A percentile compares a stretch with the other conserved stretches of the same genome.
Conservation (phyloP, 2,888 invertebrate genomes). For the Agelastica alni region DNA sequence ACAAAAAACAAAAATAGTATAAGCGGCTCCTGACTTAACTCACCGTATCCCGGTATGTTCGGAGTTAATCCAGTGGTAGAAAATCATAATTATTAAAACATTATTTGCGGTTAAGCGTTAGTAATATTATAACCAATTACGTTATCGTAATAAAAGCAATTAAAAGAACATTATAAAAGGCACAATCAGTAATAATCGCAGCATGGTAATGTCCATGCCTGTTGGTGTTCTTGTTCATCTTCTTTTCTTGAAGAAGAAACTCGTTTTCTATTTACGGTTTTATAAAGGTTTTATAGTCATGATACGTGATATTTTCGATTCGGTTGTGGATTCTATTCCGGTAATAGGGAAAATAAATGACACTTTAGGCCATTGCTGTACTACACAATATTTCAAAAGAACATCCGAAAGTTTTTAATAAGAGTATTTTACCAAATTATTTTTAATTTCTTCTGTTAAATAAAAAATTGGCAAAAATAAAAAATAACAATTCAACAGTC, state of each 20-base stretch:
- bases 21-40: too few relatives aligned
- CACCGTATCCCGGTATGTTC: too few relatives aligned
- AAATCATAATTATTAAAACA: neutral
- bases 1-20: too few relatives aligned
- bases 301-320: conserved; percentile 39
- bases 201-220: conserved; percentile 3
- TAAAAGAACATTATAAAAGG: conserved; percentile 16
- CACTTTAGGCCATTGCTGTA: too few relatives aligned
- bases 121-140: conserved; percentile 9
- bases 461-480: too few relatives aligned
- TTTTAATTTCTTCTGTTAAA: too few relatives aligned
- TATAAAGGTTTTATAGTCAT: conserved; percentile 37
- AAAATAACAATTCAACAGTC: too few relatives aligned
- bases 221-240: conserved; percentile 10
- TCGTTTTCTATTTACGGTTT: conserved; percentile 38
- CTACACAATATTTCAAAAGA: too few relatives aligned
- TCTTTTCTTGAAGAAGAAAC: conserved; percentile 2
- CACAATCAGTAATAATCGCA: conserved; percentile 4
- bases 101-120: neutral
- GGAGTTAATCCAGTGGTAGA: too few relatives aligned
- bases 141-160: conserved; percentile 19
- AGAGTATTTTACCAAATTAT: too few relatives aligned
- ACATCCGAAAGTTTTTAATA: too few relatives aligned
- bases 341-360: neutral
- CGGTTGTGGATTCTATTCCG: conserved; percentile 1